Percentiles rank a stretch among this genome's conserved stretches.
Conservation (phyloP, 2,113 vertebrate genomes). For the Brachyhypopomus gauderio region DNA sequence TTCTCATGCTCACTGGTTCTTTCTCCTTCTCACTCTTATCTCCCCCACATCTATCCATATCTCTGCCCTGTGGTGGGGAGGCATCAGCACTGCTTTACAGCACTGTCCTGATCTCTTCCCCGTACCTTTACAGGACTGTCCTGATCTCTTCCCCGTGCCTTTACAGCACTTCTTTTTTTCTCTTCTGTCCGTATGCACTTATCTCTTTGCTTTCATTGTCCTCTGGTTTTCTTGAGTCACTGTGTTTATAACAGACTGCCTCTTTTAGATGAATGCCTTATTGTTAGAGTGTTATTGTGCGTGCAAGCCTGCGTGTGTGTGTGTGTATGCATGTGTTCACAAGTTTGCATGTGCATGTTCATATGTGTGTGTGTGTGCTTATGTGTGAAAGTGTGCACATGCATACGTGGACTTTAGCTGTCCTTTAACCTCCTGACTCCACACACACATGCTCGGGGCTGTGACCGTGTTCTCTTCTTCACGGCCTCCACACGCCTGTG, state of each 20-base stretch:
- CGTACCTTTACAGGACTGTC: constrained; percentile 8
- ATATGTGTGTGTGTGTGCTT: constrained; percentile 7
- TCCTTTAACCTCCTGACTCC: constrained; percentile 43
- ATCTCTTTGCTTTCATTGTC: neutral
- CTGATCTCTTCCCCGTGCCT: constrained; percentile 1
- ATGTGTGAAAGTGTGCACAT: neutral
- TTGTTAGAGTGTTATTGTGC: constrained; percentile 50
- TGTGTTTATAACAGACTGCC: constrained; percentile 33
- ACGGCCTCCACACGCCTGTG: neutral
- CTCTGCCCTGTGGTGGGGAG: neutral
- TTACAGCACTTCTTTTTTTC: neutral
- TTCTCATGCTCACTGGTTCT: constrained; percentile 1
- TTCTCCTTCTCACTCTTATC: constrained; percentile 11
- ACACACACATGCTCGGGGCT: constrained; percentile 10
- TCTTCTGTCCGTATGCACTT: constrained; percentile 12
- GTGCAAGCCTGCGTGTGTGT: constrained; percentile 12
- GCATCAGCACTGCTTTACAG: too few relatives aligned
- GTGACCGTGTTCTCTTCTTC: neutral
- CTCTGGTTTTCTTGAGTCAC: constrained; percentile 26
- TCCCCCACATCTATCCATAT: neutral
- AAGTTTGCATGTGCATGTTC: neutral
- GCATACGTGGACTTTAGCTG: too few relatives aligned
- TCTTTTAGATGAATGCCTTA: constrained; percentile 51
- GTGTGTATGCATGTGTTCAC: constrained; percentile 4
- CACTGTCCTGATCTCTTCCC: neutral